These are phyloP conservation scores for Petrophora chlorosata DNA, from an alignment of 2,888 invertebrate species.

Conservation along the genomic window DNA sequence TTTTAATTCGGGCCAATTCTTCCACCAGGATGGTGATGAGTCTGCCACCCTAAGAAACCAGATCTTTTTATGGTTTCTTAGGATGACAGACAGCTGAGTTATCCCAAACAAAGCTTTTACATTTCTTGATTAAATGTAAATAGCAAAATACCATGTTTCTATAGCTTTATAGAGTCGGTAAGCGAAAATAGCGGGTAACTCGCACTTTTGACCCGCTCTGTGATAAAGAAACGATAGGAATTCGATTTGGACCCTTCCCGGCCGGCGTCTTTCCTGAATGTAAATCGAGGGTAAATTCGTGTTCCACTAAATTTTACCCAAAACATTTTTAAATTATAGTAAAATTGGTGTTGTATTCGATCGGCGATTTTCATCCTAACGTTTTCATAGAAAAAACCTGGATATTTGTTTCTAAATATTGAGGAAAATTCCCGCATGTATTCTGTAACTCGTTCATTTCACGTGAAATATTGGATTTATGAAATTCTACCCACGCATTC, in stretches of 20 bases:
- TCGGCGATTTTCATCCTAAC: not conserved
- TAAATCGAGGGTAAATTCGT: slow-evolving; percentile 69
- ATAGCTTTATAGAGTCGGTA: slow-evolving; percentile 15
- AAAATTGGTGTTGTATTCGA: slow-evolving; percentile 44
- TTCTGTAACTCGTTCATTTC: not conserved
- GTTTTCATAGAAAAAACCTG: not conserved
- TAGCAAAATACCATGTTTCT: not conserved
- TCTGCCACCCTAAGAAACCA: no score
- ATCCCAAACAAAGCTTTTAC: no score
- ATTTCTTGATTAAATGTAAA: no score
- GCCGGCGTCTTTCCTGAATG: slow-evolving; percentile 72
- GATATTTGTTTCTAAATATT: not conserved
- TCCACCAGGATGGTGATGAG: no score
- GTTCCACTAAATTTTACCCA: slow-evolving; percentile 59
- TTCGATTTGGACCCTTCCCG: slow-evolving; percentile 74
- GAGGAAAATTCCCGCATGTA: not conserved
- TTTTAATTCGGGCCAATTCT: no score
- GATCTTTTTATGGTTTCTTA: no score
- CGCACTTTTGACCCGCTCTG: slow-evolving; percentile 55
- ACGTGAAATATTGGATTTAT: not conserved
- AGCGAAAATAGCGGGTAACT: slow-evolving; percentile 44
- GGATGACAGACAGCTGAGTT: no score
- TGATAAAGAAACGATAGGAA: slow-evolving; percentile 73
- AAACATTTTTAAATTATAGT: slow-evolving; percentile 62
- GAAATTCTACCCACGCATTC: slow-evolving; percentile 1